phyloP scores from a whole-genome alignment of 1,140 invertebrate genomes.

The Lepidurus arcticus region DNA sequence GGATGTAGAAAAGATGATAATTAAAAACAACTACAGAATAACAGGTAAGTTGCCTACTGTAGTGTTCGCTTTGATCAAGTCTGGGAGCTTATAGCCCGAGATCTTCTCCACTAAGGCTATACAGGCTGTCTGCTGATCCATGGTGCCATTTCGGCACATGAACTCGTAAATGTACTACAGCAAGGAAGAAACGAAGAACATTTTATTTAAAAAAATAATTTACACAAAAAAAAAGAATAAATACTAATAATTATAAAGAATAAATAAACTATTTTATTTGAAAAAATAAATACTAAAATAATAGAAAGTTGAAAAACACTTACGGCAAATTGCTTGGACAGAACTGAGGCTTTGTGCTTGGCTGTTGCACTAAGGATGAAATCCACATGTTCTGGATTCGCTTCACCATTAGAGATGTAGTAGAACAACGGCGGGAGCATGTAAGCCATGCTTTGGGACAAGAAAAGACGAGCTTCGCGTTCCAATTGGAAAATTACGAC shows the following conservation, averaged over 20 bases:
- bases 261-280: not conserved
- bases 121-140: not conserved
- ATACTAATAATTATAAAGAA: not conserved
- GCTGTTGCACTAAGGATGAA: not conserved
- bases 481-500: not conserved
- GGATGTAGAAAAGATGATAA: not conserved
- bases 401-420: not conserved
- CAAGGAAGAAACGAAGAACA: not conserved
- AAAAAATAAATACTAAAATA: not conserved
- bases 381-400: not conserved
- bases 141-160: not conserved
- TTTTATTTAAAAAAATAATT: not conserved
- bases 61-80: slow-evolving; percentile 6
- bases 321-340: not conserved
- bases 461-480: not conserved
- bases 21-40: not conserved
- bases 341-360: not conserved
- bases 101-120: not conserved
- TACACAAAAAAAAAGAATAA: not conserved
- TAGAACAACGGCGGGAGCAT: not conserved
- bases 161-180: not conserved
- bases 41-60: not conserved
- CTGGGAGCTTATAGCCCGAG: not conserved
- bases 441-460: not conserved
- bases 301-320: not conserved